Evolutionary conservation across 2,888 invertebrate genomes (phyloP).

Genomic region (Drosophila peninsularis): DNA sequence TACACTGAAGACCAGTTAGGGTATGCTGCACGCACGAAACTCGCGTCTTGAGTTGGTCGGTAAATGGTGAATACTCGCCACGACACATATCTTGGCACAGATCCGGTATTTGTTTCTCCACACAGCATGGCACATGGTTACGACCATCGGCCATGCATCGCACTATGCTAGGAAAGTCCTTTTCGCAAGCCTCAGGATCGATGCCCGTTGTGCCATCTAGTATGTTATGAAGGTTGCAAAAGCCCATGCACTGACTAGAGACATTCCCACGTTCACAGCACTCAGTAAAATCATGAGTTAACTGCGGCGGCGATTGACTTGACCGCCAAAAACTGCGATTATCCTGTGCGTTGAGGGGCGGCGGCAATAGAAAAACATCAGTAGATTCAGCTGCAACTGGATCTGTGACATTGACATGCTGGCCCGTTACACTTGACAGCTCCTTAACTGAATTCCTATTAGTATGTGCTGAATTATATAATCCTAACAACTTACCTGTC

Average conservation of each 20-base stretch:
- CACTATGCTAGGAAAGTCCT: slow-evolving; percentile 92
- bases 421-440: slow-evolving; percentile 45
- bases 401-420: slow-evolving; percentile 46
- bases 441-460: slow-evolving; percentile 65
- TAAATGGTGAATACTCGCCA: slow-evolving; percentile 93
- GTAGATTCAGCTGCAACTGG: slow-evolving; percentile 63
- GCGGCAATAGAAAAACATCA: slow-evolving; percentile 80
- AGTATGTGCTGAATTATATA: neutral
- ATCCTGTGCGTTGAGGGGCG: slow-evolving; percentile 78
- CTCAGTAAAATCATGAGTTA: slow-evolving; percentile 92
- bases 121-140: slow-evolving; percentile 94
- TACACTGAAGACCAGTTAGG: slow-evolving; percentile 92
- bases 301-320: slow-evolving; percentile 79
- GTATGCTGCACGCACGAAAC: slow-evolving; percentile 94
- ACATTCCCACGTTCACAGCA: slow-evolving; percentile 91
- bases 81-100: slow-evolving; percentile 94
- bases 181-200: slow-evolving; percentile 92
- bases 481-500: slow-evolving; percentile 86
- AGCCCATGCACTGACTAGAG: slow-evolving; percentile 90
- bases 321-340: slow-evolving; percentile 82
- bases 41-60: slow-evolving; percentile 92
- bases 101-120: slow-evolving; percentile 92
- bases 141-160: slow-evolving; percentile 92
- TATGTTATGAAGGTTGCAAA: slow-evolving; percentile 92
- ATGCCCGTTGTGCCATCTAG: slow-evolving; percentile 91